phyloP scores from a whole-genome alignment of 2,888 invertebrate genomes.

The Cotesia congregata region DNA sequence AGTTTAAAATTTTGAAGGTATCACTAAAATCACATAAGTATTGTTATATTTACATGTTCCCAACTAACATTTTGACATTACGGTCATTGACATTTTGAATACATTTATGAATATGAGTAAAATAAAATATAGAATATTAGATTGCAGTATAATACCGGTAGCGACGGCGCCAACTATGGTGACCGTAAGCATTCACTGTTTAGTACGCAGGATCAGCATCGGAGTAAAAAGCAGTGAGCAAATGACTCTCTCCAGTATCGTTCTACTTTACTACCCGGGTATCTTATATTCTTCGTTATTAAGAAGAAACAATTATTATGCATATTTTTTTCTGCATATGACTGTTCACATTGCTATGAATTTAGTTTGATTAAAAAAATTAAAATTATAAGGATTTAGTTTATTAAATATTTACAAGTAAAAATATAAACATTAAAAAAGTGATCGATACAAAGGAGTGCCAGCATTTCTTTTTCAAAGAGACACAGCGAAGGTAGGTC shows the following conservation, averaged over 20 bases:
- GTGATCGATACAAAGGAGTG: conserved; percentile 28
- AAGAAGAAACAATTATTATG: conserved; percentile 45
- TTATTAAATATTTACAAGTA: neutral
- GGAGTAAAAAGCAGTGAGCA: conserved; percentile 50
- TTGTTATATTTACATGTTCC: neutral
- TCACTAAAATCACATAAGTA: neutral
- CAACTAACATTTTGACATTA: neutral
- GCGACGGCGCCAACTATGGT: conserved; percentile 50
- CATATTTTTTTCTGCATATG: conserved; percentile 14
- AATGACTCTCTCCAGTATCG: conserved; percentile 41
- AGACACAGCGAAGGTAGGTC: conserved; percentile 17
- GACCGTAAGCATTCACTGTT: conserved; percentile 58
- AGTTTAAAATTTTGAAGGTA: neutral
- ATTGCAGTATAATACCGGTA: conserved; percentile 35
- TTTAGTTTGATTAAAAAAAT: neutral
- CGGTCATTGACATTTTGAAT: neutral
- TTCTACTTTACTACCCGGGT: conserved; percentile 52
- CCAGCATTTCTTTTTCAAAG: conserved; percentile 24
- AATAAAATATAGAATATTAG: conserved; percentile 27
- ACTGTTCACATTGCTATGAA: neutral
- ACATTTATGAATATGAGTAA: neutral
- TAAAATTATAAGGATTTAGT: neutral
- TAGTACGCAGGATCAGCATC: conserved; percentile 65
- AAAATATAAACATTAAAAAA: conserved; percentile 13
- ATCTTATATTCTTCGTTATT: conserved; percentile 55